Evolutionary conservation across 2,113 vertebrate species (phyloP).

Genomic region (Hippolais icterina): DNA sequence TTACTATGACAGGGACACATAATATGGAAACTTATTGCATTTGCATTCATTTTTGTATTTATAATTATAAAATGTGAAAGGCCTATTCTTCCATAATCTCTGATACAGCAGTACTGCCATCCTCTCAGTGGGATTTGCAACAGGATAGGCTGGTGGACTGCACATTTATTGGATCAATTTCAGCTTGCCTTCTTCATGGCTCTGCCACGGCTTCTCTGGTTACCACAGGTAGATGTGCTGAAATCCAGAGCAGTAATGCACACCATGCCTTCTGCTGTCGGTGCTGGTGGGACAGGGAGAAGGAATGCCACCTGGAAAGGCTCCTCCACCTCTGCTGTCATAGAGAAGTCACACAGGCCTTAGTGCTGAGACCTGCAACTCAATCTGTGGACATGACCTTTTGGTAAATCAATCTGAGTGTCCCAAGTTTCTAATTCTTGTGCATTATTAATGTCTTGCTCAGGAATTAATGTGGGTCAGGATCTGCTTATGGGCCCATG

Average conservation of each 20-base stretch:
- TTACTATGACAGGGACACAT: background rate
- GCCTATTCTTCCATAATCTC: background rate
- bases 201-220: background rate
- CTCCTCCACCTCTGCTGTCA: background rate
- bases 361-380: background rate
- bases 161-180: background rate
- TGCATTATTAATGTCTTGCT: constrained; percentile 50
- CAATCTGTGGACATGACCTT: background rate
- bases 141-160: background rate
- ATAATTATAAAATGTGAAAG: background rate
- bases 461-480: background rate
- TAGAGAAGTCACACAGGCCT: background rate
- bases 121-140: constrained; percentile 1
- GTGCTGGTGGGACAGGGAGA: fast-evolving
- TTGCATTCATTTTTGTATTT: background rate
- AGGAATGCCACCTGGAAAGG: background rate
- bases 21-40: background rate
- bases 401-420: background rate
- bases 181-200: background rate
- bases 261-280: background rate
- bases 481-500: background rate
- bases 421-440: constrained; percentile 25
- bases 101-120: background rate
- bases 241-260: background rate
- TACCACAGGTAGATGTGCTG: background rate